phyloP scores from a whole-genome alignment of 2,797 vertebrate species.

The Myripristis murdjan region DNA sequence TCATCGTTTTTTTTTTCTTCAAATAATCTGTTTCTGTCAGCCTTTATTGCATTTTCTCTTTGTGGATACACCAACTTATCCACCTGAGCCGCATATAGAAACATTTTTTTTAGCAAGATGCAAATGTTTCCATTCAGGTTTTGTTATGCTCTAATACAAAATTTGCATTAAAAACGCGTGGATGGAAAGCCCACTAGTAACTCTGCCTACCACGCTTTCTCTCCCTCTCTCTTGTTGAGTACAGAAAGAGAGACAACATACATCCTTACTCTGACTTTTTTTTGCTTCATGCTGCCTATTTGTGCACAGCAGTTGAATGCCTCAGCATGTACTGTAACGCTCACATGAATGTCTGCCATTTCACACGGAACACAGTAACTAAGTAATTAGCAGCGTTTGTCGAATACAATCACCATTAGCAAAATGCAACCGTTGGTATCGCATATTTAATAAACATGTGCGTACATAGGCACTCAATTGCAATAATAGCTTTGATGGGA shows the following conservation, averaged over 20 bases:
- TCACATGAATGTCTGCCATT: conserved; percentile 48
- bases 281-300: conserved; percentile 37
- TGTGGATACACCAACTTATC: no score
- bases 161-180: no score
- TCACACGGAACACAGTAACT: conserved; percentile 78
- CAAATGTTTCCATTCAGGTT: no score
- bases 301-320: conserved; percentile 24
- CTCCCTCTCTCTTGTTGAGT: no score
- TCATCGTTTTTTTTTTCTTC: no score
- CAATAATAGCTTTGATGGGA: conserved; percentile 45
- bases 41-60: no score
- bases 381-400: conserved; percentile 81
- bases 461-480: conserved; percentile 47
- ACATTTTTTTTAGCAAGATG: no score
- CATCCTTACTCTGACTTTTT: conserved; percentile 51
- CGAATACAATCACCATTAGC: conserved; percentile 61
- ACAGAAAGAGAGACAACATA: no score
- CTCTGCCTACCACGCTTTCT: conserved; percentile 27
- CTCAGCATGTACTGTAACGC: conserved; percentile 34
- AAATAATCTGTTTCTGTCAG: no score
- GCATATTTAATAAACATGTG: conserved; percentile 69
- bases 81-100: no score
- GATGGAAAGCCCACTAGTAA: no score
- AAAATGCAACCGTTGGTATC: conserved; percentile 52
- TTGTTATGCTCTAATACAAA: no score